Evolutionary conservation across 2,797 vertebrate species (phyloP), one percentile per base, ranked within the genome.

Genomic region (Fistularia commersonii): DNA sequence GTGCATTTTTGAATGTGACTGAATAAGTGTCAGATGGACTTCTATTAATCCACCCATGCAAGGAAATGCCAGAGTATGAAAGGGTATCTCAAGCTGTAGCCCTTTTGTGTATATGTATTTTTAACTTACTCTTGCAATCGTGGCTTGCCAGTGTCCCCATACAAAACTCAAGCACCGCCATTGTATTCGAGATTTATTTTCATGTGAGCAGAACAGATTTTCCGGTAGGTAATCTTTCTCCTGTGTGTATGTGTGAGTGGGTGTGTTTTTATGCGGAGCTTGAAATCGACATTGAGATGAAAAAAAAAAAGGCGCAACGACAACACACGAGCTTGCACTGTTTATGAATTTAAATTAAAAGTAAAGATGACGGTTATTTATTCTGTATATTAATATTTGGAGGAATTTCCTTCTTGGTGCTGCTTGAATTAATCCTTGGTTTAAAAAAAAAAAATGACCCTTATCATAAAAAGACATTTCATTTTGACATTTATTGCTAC

Each of bases 31-130:
- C 51, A 59, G 48, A 58, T 38, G 39, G 59, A 60, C 61, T 48
- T 46, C 45, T 7, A 66, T 76, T 78, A 77, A 77, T 76, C 64
- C 72, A 80, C 51, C 53, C 76, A 76, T 71, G 77, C 60, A 49
- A 66, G 58, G 47, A 64, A 76, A 77, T 57, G 51, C 51, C 49
- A 64, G 46, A 63, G 55, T 61, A 63, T 73, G 61, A 48, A 46
- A 38, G 50, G 36, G 49, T 38, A 46, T 69, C 50, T 72, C 37
- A 5, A 53, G 45, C 51, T 60, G 46, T 63, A 23, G 23, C 23
- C 40, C 32, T 58, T 73, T 68, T 71, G 51, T 60, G 38, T 35
- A 41, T 31, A 56, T 48, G 39, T 34, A 15, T 49, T 43, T 58
- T 33, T 35, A 34, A 32, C 43, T 8, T 4, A 39, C 8, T 43